These are phyloP conservation scores for Pyrrhosoma nymphula DNA, from an alignment of 2,888 invertebrate genomes.

Conservation along the genomic window DNA sequence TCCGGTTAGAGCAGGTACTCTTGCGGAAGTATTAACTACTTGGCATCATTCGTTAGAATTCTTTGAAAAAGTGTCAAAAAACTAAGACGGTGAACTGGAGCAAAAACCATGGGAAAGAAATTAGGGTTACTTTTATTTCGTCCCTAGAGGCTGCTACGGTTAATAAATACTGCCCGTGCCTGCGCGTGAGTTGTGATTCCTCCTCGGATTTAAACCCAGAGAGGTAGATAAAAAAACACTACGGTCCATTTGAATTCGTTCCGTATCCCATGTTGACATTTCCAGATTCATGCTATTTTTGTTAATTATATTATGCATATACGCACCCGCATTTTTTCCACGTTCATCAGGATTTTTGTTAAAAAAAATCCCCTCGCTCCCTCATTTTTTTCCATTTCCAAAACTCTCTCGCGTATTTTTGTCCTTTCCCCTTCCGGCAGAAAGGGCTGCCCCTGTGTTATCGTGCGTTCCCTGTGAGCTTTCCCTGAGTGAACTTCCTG, in stretches of 20 bases:
- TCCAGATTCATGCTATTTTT: neutral
- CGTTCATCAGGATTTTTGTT: neutral
- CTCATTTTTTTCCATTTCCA: neutral
- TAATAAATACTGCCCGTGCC: neutral
- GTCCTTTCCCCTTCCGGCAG: neutral
- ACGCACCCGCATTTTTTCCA: too few relatives aligned
- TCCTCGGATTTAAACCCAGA: neutral
- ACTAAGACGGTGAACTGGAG: neutral
- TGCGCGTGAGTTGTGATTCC: neutral
- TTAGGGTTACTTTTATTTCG: neutral
- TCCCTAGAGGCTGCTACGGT: neutral
- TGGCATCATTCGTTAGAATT: neutral
- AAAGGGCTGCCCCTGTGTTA: neutral
- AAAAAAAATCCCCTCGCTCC: neutral
- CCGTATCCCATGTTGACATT: neutral
- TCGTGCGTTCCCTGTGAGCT: neutral
- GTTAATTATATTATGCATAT: too few relatives aligned
- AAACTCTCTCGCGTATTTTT: neutral
- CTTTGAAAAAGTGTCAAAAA: neutral
- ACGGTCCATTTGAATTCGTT: neutral
- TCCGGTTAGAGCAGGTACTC: neutral
- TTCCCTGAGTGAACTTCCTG: neutral
- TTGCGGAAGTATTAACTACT: neutral
- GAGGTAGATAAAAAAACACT: neutral
- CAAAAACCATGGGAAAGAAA: neutral